phyloP scores from a whole-genome alignment of 2,888 invertebrate species.

The Agrenia bidenticulata region DNA sequence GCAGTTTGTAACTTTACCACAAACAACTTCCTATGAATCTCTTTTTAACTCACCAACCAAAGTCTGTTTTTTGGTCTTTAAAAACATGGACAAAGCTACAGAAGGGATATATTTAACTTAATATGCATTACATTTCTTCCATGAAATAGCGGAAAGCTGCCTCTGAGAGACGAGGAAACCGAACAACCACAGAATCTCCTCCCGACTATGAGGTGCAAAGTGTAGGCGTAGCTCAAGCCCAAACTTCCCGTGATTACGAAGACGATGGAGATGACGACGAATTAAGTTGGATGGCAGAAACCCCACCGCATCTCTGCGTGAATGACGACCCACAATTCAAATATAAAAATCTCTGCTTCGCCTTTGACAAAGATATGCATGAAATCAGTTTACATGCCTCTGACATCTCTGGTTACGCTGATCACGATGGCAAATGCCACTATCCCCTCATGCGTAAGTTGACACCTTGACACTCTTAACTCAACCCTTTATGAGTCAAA shows the following conservation, averaged over 20 bases:
- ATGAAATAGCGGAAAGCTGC: not conserved
- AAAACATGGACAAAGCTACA: too few species aligned
- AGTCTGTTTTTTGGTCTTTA: too few species aligned
- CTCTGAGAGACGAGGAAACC: not conserved
- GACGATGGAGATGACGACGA: not conserved
- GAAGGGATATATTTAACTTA: too few species aligned
- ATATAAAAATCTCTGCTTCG: conserved; percentile 45
- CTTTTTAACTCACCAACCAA: too few species aligned
- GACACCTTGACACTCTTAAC: not conserved
- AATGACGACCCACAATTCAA: conserved; percentile 33
- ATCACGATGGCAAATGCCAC: conserved; percentile 47
- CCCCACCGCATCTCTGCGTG: conserved; percentile 47
- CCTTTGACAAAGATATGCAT: conserved; percentile 46
- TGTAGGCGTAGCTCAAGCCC: not conserved
- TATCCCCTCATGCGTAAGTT: conserved; percentile 48
- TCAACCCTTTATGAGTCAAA: too few species aligned
- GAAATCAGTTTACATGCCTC: conserved; percentile 40
- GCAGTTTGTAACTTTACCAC: too few species aligned
- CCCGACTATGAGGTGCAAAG: not conserved
- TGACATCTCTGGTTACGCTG: conserved; percentile 42
- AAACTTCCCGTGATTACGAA: not conserved
- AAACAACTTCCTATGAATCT: too few species aligned
- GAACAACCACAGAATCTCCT: not conserved
- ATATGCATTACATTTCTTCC: too few species aligned
- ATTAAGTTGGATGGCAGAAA: not conserved